Evolutionary conservation across 2,797 vertebrate species (phyloP).

Genomic region (Ficedula albicollis): DNA sequence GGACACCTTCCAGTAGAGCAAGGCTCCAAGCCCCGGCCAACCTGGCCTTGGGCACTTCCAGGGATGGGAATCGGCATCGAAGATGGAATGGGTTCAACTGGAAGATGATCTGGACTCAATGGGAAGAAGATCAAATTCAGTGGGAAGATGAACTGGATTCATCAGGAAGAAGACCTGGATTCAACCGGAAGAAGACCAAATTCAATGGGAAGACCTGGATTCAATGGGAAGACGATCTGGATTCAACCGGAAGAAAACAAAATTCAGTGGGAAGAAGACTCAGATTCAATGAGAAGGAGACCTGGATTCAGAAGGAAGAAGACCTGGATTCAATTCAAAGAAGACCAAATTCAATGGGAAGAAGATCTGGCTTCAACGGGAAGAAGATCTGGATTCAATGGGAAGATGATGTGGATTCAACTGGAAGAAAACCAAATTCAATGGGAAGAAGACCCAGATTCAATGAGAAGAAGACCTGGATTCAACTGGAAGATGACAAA

Average conservation of each 20-base stretch:
- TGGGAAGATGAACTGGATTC: background rate
- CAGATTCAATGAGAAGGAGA: background rate
- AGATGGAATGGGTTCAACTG: background rate
- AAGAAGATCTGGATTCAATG: too few species aligned
- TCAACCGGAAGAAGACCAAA: too few species aligned
- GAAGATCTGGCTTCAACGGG: rapidly evolving
- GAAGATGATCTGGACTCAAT: background rate
- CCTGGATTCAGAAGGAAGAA: background rate
- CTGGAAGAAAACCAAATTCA: background rate
- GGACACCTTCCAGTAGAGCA: background rate
- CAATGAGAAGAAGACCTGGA: background rate
- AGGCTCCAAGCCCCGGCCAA: rapidly evolving
- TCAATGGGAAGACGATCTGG: background rate
- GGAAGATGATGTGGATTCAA: rapidly evolving
- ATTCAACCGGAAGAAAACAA: background rate
- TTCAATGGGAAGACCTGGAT: background rate
- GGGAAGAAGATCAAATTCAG: background rate
- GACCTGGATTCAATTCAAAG: rapidly evolving
- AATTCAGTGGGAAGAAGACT: too few species aligned
- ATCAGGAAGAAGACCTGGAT: background rate
- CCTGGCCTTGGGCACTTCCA: background rate
- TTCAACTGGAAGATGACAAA: background rate
- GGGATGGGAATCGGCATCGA: rapidly evolving
- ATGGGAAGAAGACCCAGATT: background rate
- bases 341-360: too few species aligned